Conservation (phyloP, 92 coral and sea anemone genomes). For the Epizoanthus rinbou region DNA sequence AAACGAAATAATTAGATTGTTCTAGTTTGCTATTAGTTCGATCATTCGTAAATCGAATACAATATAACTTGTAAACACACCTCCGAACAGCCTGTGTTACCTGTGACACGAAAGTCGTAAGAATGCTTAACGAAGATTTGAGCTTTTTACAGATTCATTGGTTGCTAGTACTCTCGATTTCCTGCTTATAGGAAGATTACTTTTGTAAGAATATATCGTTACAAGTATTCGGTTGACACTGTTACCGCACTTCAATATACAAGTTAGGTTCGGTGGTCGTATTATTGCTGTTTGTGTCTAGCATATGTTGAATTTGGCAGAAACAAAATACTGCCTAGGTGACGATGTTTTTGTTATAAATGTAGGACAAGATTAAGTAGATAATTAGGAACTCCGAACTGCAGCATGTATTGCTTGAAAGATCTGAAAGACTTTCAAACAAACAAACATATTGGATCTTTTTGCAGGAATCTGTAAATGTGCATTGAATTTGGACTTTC, state of each 20-base stretch:
- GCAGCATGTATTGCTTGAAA: neutral
- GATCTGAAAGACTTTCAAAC: neutral
- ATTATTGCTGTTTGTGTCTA: neutral
- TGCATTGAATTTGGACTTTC: neutral
- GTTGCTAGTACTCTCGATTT: neutral
- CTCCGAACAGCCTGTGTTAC: slow-evolving; percentile 6
- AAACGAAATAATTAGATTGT: slow-evolving; percentile 10
- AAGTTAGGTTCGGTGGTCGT: neutral
- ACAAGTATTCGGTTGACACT: neutral
- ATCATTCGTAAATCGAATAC: slow-evolving; percentile 40
- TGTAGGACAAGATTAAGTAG: neutral
- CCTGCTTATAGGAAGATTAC: neutral
- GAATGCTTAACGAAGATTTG: slow-evolving; percentile 45
- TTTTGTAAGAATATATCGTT: neutral
- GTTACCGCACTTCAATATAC: too few relatives aligned
- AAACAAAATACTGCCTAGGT: neutral
- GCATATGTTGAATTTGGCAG: neutral
- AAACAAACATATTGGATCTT: neutral
- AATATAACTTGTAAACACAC: slow-evolving; percentile 34
- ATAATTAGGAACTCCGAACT: neutral
- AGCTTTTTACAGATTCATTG: neutral
- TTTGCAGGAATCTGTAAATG: neutral
- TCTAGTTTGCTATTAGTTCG: neutral
- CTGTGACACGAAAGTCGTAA: slow-evolving; percentile 35
- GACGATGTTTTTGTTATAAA: neutral